These are phyloP conservation scores for Nanorana parkeri DNA, from an alignment of 2,113 vertebrate species.

Conservation along the genomic window DNA sequence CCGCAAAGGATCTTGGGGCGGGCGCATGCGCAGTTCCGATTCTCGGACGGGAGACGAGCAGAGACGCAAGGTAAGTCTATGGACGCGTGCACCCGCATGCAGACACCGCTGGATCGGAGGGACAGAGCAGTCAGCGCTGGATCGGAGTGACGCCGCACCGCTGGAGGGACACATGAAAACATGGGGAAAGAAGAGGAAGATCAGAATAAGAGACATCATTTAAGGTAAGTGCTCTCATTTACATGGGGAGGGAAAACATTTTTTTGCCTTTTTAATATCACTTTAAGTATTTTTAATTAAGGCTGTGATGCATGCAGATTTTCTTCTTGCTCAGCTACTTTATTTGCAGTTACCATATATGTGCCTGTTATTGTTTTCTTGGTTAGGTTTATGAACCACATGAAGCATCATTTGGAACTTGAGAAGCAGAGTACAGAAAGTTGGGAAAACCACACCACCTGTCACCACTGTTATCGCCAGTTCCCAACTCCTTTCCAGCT, in stretches of 20 bases:
- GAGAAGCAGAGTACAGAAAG: slow-evolving; percentile 98
- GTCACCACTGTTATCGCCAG: slow-evolving; percentile 96
- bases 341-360: slow-evolving; percentile 1
- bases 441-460: slow-evolving; percentile 97
- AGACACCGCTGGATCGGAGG: no score
- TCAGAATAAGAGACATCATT: no score
- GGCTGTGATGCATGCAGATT: neutral
- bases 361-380: slow-evolving; percentile 58
- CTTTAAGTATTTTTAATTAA: neutral
- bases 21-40: no score
- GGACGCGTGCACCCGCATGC: no score
- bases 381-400: slow-evolving; percentile 98
- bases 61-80: no score
- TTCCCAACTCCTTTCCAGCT: slow-evolving; percentile 96
- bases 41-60: no score
- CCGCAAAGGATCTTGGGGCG: no score
- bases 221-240: no score
- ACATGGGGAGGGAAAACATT: neutral
- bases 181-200: no score
- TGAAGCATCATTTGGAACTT: slow-evolving; percentile 97
- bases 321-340: neutral
- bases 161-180: no score
- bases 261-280: neutral
- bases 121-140: no score
- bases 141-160: no score